Evolutionary conservation across 2,888 invertebrate genomes (phyloP), one percentile per base, ranked within the genome.

Genomic region (Ormia ochracea): DNA sequence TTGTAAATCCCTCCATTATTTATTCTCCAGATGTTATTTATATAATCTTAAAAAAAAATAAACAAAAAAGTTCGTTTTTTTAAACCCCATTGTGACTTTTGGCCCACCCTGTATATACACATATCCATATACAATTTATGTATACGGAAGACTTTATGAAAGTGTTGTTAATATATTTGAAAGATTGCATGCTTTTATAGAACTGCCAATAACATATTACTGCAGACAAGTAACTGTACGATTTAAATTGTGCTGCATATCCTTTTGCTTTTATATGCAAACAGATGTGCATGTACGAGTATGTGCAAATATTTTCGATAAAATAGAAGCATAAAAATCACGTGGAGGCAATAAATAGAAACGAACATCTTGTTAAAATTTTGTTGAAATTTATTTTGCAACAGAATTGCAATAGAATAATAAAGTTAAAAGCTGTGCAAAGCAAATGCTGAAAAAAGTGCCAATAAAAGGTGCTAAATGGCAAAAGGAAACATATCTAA

Each of bases 281-380:
- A 4, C 38, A 1, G 12, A 31, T 7, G 33, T 41, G 7, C 38
- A 31, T 56, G 2, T 17, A 33, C n/a, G n/a, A n/a, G n/a, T n/a
- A n/a, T n/a, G n/a, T n/a, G n/a, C n/a, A 14, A 31, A 36, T 17
- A 43, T 45, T 19, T 17, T 31, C 17, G 7, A 43, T 45, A 76
- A 14, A 19, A 14, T 26, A 33, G 41, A 59, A 52, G 26, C 38
- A 72, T 38, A 52, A 19, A 72, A 75, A 75, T 80, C 75, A 80
- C 79, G 66, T 80, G 61, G 76, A 68, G 9, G 72, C 72, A 75
- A 80, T 80, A 80, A 80, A 75, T 72, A 72, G 59, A 70, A 79
- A 56, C 12, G 48, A 80, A 72, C 61, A 68, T 61, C 72, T 76
- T 80, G 75, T 76, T 76, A 79, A 76, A 66, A 76, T 56, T 66